Base-by-base conservation (phyloP, 2,888 invertebrate genomes). In the Lycophotia porphyrea region DNA sequence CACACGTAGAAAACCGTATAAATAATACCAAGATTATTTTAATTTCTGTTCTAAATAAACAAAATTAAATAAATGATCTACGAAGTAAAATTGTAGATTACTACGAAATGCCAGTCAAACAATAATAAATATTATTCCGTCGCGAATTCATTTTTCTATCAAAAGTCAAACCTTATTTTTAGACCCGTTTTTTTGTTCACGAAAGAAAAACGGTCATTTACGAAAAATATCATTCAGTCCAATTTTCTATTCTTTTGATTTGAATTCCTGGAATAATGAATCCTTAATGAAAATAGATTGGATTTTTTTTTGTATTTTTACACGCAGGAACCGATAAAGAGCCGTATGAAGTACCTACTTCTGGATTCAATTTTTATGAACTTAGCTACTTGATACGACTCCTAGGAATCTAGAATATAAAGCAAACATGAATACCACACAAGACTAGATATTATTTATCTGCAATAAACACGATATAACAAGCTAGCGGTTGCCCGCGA, bases 71-170 rank as follows among this genome's bases (percentile, higher is more conserved):
- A 13, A 58, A 58, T 31, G 18, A 31, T 55, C 15, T 52, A 9
- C 24, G 47, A 71, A 55, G 21, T 8, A 21, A 71, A 69, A 73
- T 79, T 49, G 8, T 47, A 39, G 71, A 79, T 70, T 65, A 65
- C 73, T 42, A 39, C 13, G 58, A 66, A 75, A 83, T 47, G 64
- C 66, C 74, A 74, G 72, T 79, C 75, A 83, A 78, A 76, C 61
- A 4, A 2, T 4, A 34, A 34, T 34, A 73, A n/a, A 68, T 86
- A 84, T 86, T 86, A 86, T 60, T 31, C 64, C 18, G 36, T 34
- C n/a, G 27, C 15, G 74, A 71, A 42, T 36, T 34, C 66, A 76
- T 73, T 85, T 69, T 82, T 58, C 58, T 34, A 71, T 71, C 52
- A 65, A 58, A 75, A 72, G 58, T 52, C 64, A 69, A 55, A 60